Evolutionary conservation across 2,797 vertebrate genomes (phyloP), one percentile per base, ranked within the genome.

Genomic region (Sebastes itinus): DNA sequence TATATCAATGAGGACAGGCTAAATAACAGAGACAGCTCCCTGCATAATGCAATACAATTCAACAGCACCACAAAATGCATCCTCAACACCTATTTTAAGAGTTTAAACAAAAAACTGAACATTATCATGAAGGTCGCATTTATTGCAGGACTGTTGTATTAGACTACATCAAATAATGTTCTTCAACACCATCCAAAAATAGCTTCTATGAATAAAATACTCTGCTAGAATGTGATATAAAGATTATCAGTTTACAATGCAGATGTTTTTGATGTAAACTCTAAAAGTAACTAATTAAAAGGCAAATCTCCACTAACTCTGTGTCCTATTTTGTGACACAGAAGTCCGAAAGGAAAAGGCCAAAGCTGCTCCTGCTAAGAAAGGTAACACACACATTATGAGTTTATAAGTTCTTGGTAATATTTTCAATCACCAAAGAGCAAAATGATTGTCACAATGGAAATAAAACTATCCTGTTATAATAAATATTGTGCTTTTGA

Each of bases 341-440:
- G 85, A 88, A 22, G 69, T 61, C 66, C 59, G 67, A 32, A 92
- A 91, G 78, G 82, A 89, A 60, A 90, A 89, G 49, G 77, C 72
- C 27, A 92, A 88, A 87, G 69, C 23, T 63, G 38, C 59, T 27
- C 84, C 89, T 81, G 65, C 72, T 30, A 88, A 86, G 68, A 93
- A 90, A 88, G 90, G 90, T 93, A 88, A 76, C 0, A 10, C 9
- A 54, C 5, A 65, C 12, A 38, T 38, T 38, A 38, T 14, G 12
- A 38, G 35, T 38, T 38, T 38, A 38, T 38, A 38, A 38, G 6
- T 27, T 60, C 11, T 1, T 33, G 9, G 6, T 55, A 1, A 46
- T 42, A 16, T 76, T 59, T 6, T 75, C 4, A 30, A 49, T 60
- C 23, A 60, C 27, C 20, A 65, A 67, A 62, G 5, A 3, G 8